Conservation (phyloP, 1,140 invertebrate genomes). For the Microplitis mediator region DNA sequence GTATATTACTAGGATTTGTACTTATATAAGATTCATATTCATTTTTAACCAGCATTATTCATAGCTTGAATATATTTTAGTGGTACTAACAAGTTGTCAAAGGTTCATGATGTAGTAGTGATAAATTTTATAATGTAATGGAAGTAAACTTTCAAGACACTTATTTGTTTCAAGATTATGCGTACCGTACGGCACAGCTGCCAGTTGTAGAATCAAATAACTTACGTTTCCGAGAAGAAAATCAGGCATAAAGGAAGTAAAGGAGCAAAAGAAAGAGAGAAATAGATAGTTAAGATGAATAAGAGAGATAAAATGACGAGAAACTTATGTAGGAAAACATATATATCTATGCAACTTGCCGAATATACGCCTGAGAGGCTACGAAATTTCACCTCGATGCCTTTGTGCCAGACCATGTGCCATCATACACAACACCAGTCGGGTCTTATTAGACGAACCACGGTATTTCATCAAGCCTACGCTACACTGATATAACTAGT, state of each 20-base stretch:
- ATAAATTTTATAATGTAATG: conserved; percentile 11
- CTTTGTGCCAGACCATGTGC: conserved; percentile 21
- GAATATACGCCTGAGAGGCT: background rate
- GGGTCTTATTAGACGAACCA: conserved; percentile 20
- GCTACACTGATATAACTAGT: background rate
- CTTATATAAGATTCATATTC: no score
- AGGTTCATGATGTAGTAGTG: background rate
- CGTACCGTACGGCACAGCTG: background rate
- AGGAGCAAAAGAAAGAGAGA: conserved; percentile 8
- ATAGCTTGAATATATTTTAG: no score
- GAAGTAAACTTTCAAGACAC: background rate
- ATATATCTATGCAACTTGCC: background rate
- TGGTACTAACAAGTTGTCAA: no score
- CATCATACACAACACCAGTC: conserved; percentile 3
- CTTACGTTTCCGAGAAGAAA: conserved; percentile 17
- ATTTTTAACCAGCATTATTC: no score
- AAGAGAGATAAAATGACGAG: background rate
- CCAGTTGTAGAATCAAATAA: conserved; percentile 23
- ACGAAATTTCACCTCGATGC: background rate
- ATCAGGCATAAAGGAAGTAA: background rate
- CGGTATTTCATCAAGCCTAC: background rate
- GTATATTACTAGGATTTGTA: no score
- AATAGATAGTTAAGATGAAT: background rate
- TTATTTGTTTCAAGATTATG: conserved; percentile 3
- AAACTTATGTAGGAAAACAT: background rate